Base-by-base conservation (phyloP, 1,140 invertebrate genomes). In the Drosophila melanica region DNA sequence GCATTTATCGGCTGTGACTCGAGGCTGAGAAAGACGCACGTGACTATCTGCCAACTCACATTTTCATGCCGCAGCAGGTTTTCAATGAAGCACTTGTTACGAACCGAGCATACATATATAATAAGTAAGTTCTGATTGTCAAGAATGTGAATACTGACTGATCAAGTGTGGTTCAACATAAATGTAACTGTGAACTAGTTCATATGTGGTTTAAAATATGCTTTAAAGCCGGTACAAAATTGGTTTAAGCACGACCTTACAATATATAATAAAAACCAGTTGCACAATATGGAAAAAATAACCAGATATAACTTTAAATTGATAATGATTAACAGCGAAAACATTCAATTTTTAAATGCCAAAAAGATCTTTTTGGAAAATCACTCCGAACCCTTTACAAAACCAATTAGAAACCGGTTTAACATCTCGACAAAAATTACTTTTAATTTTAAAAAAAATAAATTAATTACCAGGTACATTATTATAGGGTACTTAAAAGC, bases 1-100 rank as follows among this genome's bases (percentile, higher is more conserved):
- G 54, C 53, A 66, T 12, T 71, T 57, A 58, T 66, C 47, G 39
- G 47, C 27, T 55, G 51, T 12, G 41, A 65, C 41, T 55, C 39
- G 7, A 7, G 3, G 45, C 20, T 12, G 9, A 2, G 30, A 59
- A 39, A 20, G 20, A 14, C 14, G 33, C 63, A 67, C 54, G 63
- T 67, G 60, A 71, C 44, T 30, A 54, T 27, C 16, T n/a, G 33
- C 27, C 16, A 57, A 47, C 2, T 45, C 39, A 12, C 20, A 58
- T 16, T 58, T 58, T 45, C 1, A 58, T 44, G 41, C 23, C 27
- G n/a, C 8, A 45, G 55, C 23, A 30, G n/a, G n/a, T 42, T 44
- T 58, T 53, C 30, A 37, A 45, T 20, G 16, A 10, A 44, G 42
- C 42, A 44, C 20, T 20, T 18, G 6, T 8, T 48, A 14, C n/a